Evolutionary conservation across 2,797 vertebrate genomes (phyloP).

Genomic region (Oreochromis grahami): DNA sequence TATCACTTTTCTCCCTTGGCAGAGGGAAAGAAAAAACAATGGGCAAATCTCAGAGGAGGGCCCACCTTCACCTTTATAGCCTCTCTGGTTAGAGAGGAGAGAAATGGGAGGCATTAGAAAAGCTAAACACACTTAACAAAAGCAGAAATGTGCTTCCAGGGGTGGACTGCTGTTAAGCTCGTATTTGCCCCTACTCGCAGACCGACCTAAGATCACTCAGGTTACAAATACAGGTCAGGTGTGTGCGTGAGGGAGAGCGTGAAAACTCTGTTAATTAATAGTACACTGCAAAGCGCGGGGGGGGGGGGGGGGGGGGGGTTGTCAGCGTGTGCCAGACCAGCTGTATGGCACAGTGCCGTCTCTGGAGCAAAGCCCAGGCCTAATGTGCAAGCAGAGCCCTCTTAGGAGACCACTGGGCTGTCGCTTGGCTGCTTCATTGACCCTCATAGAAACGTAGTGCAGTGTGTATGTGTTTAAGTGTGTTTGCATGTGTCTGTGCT

Average conservation of each 20-base stretch:
- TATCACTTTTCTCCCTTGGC: neutral
- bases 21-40: neutral
- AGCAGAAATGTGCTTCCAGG: slow-evolving; percentile 58
- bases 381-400: slow-evolving; percentile 62
- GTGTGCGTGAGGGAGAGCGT: slow-evolving; percentile 30
- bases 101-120: slow-evolving; percentile 16
- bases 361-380: slow-evolving; percentile 63
- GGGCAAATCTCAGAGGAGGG: neutral
- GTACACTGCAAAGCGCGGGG: slow-evolving; percentile 33
- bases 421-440: slow-evolving; percentile 41
- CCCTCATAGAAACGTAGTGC: slow-evolving; percentile 6
- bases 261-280: slow-evolving; percentile 49
- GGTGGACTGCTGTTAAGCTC: slow-evolving; percentile 62
- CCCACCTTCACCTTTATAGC: slow-evolving; percentile 39
- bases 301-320: slow-evolving; percentile 52
- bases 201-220: slow-evolving; percentile 54
- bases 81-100: slow-evolving; percentile 17
- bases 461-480: neutral
- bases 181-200: slow-evolving; percentile 63
- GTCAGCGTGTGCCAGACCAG: slow-evolving; percentile 63
- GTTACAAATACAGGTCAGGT: slow-evolving; percentile 70
- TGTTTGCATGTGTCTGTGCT: neutral
- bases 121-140: slow-evolving; percentile 67
- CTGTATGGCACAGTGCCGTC: slow-evolving; percentile 69
- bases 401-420: slow-evolving; percentile 55